These are phyloP conservation scores for Acrocephalus arundinaceus DNA, from an alignment of 2,113 vertebrate genomes.

Conservation along the genomic window DNA sequence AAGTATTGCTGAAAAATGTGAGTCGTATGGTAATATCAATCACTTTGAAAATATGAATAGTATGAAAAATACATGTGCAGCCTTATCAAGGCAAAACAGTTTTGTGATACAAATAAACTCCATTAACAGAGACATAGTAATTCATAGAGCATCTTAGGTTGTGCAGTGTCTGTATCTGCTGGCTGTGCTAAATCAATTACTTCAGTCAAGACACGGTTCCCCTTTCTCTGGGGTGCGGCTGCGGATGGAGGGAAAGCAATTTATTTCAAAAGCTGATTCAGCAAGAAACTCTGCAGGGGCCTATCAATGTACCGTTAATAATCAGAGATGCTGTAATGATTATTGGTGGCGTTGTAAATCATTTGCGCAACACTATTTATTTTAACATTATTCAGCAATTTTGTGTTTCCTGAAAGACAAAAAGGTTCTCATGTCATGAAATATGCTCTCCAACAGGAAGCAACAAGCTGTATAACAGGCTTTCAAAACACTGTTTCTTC, in stretches of 20 bases:
- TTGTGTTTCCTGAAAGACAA: background rate
- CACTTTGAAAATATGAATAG: background rate
- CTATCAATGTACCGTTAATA: constrained; percentile 37
- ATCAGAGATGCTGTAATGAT: constrained; percentile 23
- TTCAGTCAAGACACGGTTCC: constrained; percentile 20
- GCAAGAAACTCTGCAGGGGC: constrained; percentile 36
- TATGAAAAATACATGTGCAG: background rate
- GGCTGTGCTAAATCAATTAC: constrained; percentile 54
- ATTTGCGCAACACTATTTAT: constrained; percentile 2
- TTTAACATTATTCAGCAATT: constrained; percentile 44
- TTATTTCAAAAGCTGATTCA: constrained; percentile 65
- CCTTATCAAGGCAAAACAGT: background rate
- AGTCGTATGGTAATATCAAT: background rate
- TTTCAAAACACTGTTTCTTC: background rate
- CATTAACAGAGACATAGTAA: background rate
- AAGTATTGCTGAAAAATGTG: background rate
- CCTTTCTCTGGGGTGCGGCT: background rate
- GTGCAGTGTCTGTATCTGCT: background rate
- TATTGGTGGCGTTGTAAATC: background rate
- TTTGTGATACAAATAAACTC: background rate
- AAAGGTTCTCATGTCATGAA: background rate
- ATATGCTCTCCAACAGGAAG: background rate
- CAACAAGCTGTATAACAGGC: background rate
- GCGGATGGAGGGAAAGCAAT: constrained; percentile 39
- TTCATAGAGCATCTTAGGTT: background rate